Evolutionary conservation across 1,140 invertebrate genomes (phyloP).

Genomic region (Drosophila santomea): DNA sequence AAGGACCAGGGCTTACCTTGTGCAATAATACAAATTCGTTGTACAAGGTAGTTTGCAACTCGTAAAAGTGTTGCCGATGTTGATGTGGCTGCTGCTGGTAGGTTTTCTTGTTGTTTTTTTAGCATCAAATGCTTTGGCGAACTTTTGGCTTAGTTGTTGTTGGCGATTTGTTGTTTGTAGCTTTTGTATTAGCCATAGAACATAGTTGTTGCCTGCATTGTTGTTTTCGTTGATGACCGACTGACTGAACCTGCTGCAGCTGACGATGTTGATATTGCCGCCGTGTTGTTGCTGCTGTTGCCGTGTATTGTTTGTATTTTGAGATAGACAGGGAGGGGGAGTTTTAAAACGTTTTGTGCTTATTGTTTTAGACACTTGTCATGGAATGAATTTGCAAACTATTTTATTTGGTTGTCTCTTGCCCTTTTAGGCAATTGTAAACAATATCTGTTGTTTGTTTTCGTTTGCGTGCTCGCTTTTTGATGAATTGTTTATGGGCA

Average conservation of each 20-base stretch:
- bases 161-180: slow-evolving; percentile 56
- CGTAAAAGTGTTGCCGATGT: slow-evolving; percentile 76
- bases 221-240: slow-evolving; percentile 28
- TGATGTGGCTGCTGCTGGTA: slow-evolving; percentile 37
- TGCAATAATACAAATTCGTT: slow-evolving; percentile 81
- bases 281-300: slow-evolving; percentile 17
- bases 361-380: slow-evolving; percentile 76
- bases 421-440: slow-evolving; percentile 49
- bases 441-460: slow-evolving; percentile 32
- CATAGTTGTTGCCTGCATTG: slow-evolving; percentile 27
- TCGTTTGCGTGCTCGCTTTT: slow-evolving; percentile 10
- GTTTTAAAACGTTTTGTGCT: slow-evolving; percentile 58
- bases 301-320: slow-evolving; percentile 41
- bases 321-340: slow-evolving; percentile 3
- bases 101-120: slow-evolving; percentile 38
- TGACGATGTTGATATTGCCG: slow-evolving; percentile 37
- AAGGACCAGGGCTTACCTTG: slow-evolving; percentile 57
- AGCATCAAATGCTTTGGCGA: slow-evolving; percentile 46
- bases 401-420: slow-evolving; percentile 40
- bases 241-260: slow-evolving; percentile 37
- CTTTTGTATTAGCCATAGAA: slow-evolving; percentile 56
- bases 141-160: slow-evolving; percentile 47
- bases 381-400: slow-evolving; percentile 48
- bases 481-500: slow-evolving; percentile 48
- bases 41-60: slow-evolving; percentile 76